phyloP scores from a whole-genome alignment of 2,888 invertebrate genomes.

The Willowsia nigromaculata region DNA sequence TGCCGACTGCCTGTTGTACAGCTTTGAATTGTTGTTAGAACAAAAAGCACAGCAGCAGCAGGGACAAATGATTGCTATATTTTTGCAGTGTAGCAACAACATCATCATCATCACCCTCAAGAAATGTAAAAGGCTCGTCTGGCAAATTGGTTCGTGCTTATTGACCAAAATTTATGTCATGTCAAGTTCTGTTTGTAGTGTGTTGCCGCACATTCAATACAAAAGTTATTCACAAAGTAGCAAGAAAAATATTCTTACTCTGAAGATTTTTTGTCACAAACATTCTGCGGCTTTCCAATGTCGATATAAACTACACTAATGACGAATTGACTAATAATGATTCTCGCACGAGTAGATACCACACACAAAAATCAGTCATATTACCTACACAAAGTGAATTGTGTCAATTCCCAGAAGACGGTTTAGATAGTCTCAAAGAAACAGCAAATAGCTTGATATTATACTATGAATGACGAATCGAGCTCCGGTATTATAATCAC shows the following conservation, averaged over 20 bases:
- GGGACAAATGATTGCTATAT: neutral
- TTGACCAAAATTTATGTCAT: neutral
- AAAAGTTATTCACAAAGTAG: neutral
- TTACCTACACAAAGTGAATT: neutral
- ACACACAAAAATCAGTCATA: neutral
- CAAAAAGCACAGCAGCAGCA: neutral
- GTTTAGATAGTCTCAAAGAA: neutral
- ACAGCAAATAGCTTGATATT: neutral
- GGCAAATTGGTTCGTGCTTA: neutral
- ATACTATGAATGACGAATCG: neutral
- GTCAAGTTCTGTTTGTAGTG: neutral
- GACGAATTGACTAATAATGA: conserved; percentile 15
- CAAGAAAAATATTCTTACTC: too few relatives aligned
- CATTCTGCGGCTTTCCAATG: neutral
- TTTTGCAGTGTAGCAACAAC: neutral
- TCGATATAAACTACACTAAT: neutral
- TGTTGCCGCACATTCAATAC: neutral
- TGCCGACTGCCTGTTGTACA: neutral
- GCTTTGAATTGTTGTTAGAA: neutral
- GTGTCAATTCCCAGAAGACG: neutral
- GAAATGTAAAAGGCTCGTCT: neutral
- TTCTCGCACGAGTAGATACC: conserved; percentile 40
- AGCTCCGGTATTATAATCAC: neutral
- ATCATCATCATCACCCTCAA: too few relatives aligned
- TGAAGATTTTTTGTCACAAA: neutral